phyloP scores from a whole-genome alignment of 2,113 vertebrate species.

The Brevimyrus niger region DNA sequence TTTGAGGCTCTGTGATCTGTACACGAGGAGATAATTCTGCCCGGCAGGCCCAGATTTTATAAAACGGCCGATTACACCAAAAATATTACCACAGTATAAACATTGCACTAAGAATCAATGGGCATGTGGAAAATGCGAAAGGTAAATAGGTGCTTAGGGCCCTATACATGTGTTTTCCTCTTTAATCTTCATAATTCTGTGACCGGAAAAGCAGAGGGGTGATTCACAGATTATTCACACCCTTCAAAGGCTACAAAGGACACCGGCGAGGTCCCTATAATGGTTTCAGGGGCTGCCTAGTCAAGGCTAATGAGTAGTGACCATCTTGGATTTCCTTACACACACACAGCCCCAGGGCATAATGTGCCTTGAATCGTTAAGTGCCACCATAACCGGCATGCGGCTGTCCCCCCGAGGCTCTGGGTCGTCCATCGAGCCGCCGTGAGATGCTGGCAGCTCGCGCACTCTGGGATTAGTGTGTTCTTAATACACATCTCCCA shows the following conservation, averaged over 20 bases:
- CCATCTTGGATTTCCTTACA: not conserved
- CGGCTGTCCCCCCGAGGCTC: not conserved
- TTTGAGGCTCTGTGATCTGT: conserved; percentile 15
- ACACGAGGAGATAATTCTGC: conserved; percentile 31
- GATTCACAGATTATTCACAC: conserved; percentile 39
- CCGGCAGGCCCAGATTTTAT: conserved; percentile 48
- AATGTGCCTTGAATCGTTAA: not conserved
- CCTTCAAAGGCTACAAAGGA: not conserved
- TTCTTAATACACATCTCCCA: not conserved
- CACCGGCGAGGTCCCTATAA: not conserved
- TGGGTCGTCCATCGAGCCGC: not conserved
- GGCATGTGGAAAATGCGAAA: conserved; percentile 47
- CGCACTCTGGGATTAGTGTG: not conserved
- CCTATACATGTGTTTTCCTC: conserved; percentile 46
- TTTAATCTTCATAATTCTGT: conserved; percentile 32
- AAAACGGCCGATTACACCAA: conserved; percentile 37
- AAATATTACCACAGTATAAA: conserved; percentile 46
- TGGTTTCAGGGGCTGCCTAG: not conserved
- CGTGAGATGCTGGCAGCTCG: not conserved
- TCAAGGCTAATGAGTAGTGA: not conserved
- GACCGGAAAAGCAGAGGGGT: conserved; percentile 27
- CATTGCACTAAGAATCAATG: conserved; percentile 50
- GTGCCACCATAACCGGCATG: not conserved
- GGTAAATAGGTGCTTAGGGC: conserved; percentile 45
- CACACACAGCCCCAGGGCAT: not conserved